Evolutionary conservation across 1,140 invertebrate genomes (phyloP), one percentile per base, ranked within the genome.

Genomic region (Planococcus citri): DNA sequence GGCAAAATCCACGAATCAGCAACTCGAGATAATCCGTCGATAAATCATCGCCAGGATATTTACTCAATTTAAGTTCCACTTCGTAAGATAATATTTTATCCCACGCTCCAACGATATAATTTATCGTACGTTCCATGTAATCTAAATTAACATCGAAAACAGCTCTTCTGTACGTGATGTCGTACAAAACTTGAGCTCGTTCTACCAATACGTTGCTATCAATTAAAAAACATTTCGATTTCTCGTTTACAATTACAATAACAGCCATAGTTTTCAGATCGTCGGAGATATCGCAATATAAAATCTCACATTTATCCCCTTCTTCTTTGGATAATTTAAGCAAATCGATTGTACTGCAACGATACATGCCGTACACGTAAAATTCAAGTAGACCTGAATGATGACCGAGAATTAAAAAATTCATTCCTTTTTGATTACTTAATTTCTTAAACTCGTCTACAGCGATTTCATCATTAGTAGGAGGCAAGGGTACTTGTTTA

Each of bases 1-100:
- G 87, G 73, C 90, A 87, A 51, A 87, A 84, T 38, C 94, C 94
- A 79, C 95, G 89, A 81, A 95, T 87, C 0, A 96, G 80, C 21
- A 97, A 77, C 77, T 96, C 92, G 69, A 97, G 79, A 77, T 97
- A 92, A 79, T 97, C 92, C 70, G 93, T 91, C 2, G 91, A 89
- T 9, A 95, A 86, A 70, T 90, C 86, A 70, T 86, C 85, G 73
- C 88, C 86, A 29, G 91, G 91, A 83, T 95, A 97, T 72, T 88
- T 87, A 9, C 88, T 86, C 71, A 97, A 82, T 80, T 97, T 97
- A 58, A 90, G 87, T 78, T 97, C 94, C 85, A 97, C 91, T 82
- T 97, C 94, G 24, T 95, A 76, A 17, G 97, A 81, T 73, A 97
- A 81, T 74, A 96, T 94, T 71, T 91, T 94, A 80, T 97, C 94